Evolutionary conservation across 2,797 vertebrate species (phyloP), one percentile per base, ranked within the genome.

Genomic region (Harpagifer antarcticus): DNA sequence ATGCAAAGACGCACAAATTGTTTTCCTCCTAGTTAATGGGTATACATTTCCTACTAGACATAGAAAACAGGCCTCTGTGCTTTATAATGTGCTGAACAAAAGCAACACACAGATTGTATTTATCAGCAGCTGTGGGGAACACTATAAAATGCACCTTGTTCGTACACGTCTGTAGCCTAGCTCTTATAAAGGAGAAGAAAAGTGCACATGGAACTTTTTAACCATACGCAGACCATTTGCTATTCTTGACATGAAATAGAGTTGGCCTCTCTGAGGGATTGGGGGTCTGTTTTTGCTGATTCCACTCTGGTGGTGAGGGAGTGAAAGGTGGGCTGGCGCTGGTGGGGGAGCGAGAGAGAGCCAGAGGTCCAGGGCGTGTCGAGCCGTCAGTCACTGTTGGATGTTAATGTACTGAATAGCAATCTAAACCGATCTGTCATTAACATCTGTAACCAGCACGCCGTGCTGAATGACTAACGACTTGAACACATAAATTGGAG

Each of bases 161-260:
- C 67, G 20, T 64, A 57, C 17, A 40, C 4, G 58, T 72, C 64
- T 65, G 48, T 9, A 59, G 64, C 62, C 65, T 45, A 12, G 43
- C 66, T 40, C 73, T 58, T n/a, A 50, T 14, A 64, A 66, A 17
- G 31, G 53, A 53, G 8, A 44, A 45, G 63, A 59, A 78, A 81
- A 81, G 70, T 79, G 76, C 72, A 71, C 4, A 65, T 19, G 20
- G 44, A 91, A 90, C 74, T 83, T 90, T 90, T 81, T 69, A 37
- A 70, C 49, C 70, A 57, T 71, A 57, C 81, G 20, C 44, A 77
- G 82, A 67, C 73, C 87, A 86, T 89, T 92, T 88, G 72, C 82
- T 88, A 91, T 92, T 92, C 89, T 62, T 82, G 74, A 86, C 87
- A 86, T 90, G 87, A 86, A 88, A 84, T 68, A 72, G 83, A 88